Percentiles rank a stretch among this genome's conserved stretches.
phyloP scores from a whole-genome alignment of 2,113 vertebrate species.

The Calidris pygmaea region DNA sequence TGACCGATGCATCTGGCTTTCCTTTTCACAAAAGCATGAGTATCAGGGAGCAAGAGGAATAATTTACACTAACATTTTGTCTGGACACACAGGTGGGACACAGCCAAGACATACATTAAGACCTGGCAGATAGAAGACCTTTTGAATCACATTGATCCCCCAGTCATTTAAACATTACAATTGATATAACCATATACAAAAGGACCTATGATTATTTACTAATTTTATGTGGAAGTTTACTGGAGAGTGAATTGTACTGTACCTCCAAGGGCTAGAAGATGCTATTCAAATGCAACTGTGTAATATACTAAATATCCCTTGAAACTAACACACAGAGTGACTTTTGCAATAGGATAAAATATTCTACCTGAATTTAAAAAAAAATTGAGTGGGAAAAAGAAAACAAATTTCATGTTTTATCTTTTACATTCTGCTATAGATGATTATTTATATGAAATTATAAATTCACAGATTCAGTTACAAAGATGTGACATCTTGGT shows the following conservation, averaged over 20 bases:
- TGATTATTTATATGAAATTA: not conserved
- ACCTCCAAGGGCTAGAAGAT: not conserved
- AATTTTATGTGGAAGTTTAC: not conserved
- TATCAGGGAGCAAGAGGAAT: not conserved
- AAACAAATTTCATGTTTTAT: not conserved
- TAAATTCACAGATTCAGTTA: not conserved
- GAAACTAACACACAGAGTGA: not conserved
- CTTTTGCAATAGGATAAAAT: not conserved
- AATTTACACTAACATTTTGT: not conserved
- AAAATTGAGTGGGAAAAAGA: not conserved
- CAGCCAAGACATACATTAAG: not conserved
- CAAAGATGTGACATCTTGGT: not conserved
- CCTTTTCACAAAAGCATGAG: not conserved
- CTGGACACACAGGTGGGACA: not conserved
- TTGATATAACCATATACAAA: not conserved
- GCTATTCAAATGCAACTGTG: not conserved
- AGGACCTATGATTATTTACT: not conserved
- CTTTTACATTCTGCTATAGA: not conserved
- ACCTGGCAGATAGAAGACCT: not conserved
- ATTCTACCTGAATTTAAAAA: not conserved
- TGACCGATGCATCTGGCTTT: not conserved
- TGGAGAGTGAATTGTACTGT: not conserved
- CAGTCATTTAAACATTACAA: not conserved
- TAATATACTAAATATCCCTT: not conserved
- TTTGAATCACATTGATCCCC: rapidly evolving